Base-by-base conservation (phyloP, 2,113 vertebrate genomes). In the Psilopogon haemacephalus region DNA sequence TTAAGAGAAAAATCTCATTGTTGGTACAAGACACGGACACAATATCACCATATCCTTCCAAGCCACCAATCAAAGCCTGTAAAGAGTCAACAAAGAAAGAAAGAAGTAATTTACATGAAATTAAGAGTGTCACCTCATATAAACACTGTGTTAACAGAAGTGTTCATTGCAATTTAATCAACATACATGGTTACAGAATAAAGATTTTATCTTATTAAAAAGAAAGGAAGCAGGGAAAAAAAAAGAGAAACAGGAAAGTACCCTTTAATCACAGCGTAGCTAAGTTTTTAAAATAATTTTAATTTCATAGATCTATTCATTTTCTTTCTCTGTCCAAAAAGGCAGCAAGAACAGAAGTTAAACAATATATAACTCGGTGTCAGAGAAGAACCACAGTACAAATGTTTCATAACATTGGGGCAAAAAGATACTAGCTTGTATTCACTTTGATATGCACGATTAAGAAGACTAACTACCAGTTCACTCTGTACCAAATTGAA, bases 1-100 rank as follows among this genome's bases (percentile, higher is more conserved):
- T 99, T 84, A 99, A 96, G 93, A 99, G 97, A 93, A 99, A 99
- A 96, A 99, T 99, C 96, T 99, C 99, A 76, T 98, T 98, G 95
- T 98, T 98, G 77, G 98, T 99, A 95, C 98, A 99, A 18, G 99
- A 99, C 78, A 99, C 98, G 26, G 98, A 99, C 30, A 99, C 99
- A 12, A 99, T 99, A 96, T 99, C 99, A 85, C 99, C 99, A 3
- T 97, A 97, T 94, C 98, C 98, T 97, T 99, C 99, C 97, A 99
- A 96, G 14, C 98, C 98, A 52, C 99, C 99, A 75, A 99, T 86
- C 28, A 99, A 96, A 77, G 98, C 98, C 99, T 99, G 89, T 75
- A 33, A 92, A 69, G 77, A 88, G 65, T 77, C 90, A 96, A 73
- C 52, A 95, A 48, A 84, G 42, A 94, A 85, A 72, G 67, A 74